phyloP scores from a whole-genome alignment of 2,113 vertebrate species.

The Leiothrix lutea region DNA sequence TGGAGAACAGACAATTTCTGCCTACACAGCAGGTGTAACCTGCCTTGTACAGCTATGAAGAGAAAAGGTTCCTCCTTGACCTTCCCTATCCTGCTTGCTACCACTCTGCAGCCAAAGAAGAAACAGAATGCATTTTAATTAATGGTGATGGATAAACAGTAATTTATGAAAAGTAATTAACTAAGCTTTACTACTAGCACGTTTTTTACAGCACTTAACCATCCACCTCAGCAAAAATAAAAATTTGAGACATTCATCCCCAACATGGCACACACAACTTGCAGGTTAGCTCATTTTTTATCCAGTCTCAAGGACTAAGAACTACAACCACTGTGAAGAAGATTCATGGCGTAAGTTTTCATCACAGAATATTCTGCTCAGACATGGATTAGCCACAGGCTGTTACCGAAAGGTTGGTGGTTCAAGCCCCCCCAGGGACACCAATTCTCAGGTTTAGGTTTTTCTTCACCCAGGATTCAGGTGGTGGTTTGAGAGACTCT shows the following conservation, averaged over 20 bases:
- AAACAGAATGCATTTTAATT: not conserved
- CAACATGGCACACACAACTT: fast-evolving
- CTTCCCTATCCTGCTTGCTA: not conserved
- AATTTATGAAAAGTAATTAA: not conserved
- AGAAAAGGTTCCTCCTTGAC: not conserved
- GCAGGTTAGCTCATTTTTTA: not conserved
- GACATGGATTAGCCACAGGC: not conserved
- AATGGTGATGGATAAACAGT: not conserved
- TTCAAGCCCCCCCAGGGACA: too few species aligned
- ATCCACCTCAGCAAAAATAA: not conserved
- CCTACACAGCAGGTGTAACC: not conserved
- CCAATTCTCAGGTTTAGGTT: too few species aligned
- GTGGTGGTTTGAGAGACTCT: too few species aligned
- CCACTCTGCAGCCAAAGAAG: not conserved
- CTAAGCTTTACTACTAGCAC: not conserved
- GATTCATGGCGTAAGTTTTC: not conserved
- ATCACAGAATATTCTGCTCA: not conserved
- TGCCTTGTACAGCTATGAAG: not conserved
- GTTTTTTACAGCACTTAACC: not conserved
- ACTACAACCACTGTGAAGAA: not conserved
- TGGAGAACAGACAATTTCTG: not conserved
- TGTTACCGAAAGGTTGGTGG: too few species aligned
- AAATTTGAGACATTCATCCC: not conserved
- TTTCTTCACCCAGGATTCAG: too few species aligned
- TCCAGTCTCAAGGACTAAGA: not conserved